phyloP scores from a whole-genome alignment of 2,113 vertebrate species.

The Chelonoidis abingdonii region DNA sequence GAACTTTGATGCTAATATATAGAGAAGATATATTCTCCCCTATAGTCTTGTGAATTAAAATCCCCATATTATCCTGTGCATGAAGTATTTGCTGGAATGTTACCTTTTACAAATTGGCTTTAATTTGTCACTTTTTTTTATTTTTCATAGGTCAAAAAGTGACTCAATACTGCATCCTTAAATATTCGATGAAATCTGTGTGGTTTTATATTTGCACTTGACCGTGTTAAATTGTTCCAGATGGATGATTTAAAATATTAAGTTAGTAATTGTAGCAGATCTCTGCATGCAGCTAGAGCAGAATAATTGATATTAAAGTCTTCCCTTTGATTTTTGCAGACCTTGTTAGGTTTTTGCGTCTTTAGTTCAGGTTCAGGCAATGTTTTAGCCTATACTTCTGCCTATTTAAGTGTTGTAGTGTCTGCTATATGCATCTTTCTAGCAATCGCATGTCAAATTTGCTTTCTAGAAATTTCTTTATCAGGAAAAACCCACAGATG shows the following conservation, averaged over 20 bases:
- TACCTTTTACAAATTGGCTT: not conserved
- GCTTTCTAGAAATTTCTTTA: not conserved
- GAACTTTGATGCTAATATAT: not conserved
- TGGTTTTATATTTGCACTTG: not conserved
- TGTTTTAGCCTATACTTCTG: not conserved
- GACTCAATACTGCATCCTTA: not conserved
- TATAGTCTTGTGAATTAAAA: not conserved
- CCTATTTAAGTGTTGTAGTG: not conserved
- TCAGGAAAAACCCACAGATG: rapidly evolving
- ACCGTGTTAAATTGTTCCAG: not conserved
- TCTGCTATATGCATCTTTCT: not conserved
- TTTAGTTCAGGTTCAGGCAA: not conserved
- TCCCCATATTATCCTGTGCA: not conserved
- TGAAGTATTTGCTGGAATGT: not conserved
- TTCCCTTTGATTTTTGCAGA: not conserved
- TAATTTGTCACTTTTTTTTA: not conserved
- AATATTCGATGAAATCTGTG: not conserved
- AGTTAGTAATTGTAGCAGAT: not conserved
- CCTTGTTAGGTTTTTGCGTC: not conserved
- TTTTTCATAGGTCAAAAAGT: not conserved
- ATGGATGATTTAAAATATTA: not conserved
- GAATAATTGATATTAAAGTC: not conserved
- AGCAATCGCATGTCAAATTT: not conserved
- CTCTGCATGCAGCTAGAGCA: not conserved
- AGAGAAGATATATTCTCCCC: not conserved